Base-by-base conservation (phyloP, 2,888 invertebrate genomes). In the Tetragonisca angustula region DNA sequence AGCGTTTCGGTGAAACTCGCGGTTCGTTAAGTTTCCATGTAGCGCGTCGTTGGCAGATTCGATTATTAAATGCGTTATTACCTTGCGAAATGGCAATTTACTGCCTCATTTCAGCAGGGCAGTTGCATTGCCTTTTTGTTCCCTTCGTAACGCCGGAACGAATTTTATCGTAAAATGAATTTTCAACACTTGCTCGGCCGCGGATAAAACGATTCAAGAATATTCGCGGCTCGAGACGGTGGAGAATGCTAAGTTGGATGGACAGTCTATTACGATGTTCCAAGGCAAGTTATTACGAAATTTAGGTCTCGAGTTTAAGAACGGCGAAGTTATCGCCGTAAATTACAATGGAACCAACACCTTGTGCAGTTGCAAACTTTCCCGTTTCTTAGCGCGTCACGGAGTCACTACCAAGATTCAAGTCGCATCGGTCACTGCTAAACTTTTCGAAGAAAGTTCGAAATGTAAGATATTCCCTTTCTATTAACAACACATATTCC, bases 21-120 rank as follows among this genome's bases (percentile, higher is more conserved):
- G 79, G 13, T 70, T 24, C 54, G 32, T 27, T 50, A 50, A 24
- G 32, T 62, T 21, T 2, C 21, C 13, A 56, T 50, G 56, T 24
- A 11, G 17, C 43, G 49, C 52, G 68, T 56, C 77, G 74, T 52
- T 52, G 59, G 15, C 67, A 50, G 36, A 27, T 24, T 52, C 50
- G 70, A 32, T 85, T 59, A 49, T 65, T 78, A 81, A 88, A 86
- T 54, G 64, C 67, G 32, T 76, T 56, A 67, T 86, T 74, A 70
- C 68, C 72, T 73, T 27, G 69, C 69, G 72, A 86, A 87, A 86
- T 76, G 62, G 19, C 49, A 67, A 78, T 85, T 67, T 76, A 49
- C 79, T 32, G 61, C 19, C 32, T 79, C 67, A 54, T 54, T 74
- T 82, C 76, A n/a, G 59, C 65, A n/a, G 13, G 19, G n/a, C 50